Conservation (phyloP, 2,113 vertebrate genomes). For the Electrona antarctica region DNA sequence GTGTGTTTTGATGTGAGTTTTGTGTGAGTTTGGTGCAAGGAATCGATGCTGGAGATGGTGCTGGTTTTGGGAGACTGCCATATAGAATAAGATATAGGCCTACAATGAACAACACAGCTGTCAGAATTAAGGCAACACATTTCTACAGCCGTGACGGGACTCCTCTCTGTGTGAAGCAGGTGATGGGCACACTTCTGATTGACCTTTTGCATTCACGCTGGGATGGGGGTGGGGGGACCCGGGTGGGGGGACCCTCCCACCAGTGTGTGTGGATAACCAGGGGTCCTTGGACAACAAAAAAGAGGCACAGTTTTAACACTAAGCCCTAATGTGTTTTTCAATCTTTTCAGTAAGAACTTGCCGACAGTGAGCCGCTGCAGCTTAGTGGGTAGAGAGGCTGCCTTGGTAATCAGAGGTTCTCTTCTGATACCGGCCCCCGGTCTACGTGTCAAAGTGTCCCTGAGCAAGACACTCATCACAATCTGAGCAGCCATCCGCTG, state of each 20-base stretch:
- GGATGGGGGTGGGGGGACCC: conserved; percentile 13
- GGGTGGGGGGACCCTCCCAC: conserved; percentile 2
- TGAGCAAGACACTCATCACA: too few relatives aligned
- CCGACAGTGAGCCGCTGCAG: too few relatives aligned
- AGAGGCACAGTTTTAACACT: too few relatives aligned
- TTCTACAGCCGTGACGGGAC: conserved; percentile 22
- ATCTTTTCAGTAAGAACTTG: too few relatives aligned
- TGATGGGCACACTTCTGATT: conserved; percentile 53
- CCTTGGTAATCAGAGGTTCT: too few relatives aligned
- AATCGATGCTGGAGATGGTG: conserved; percentile 15
- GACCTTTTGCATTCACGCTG: conserved; percentile 57
- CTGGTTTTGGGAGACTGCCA: not conserved
- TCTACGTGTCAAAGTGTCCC: too few relatives aligned
- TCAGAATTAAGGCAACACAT: not conserved
- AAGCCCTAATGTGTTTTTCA: too few relatives aligned
- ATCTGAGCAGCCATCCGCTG: too few relatives aligned
- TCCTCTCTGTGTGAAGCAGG: conserved; percentile 30
- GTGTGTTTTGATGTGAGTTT: conserved; percentile 37
- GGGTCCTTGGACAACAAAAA: too few relatives aligned
- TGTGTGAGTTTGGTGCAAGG: not conserved
- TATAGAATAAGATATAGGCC: not conserved
- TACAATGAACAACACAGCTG: conserved; percentile 18
- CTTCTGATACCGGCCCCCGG: too few relatives aligned
- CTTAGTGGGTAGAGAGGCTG: too few relatives aligned
- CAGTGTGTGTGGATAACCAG: not conserved